Base-by-base conservation (phyloP, 2,797 vertebrate species). In the Mormyrus hasselquistii region DNA sequence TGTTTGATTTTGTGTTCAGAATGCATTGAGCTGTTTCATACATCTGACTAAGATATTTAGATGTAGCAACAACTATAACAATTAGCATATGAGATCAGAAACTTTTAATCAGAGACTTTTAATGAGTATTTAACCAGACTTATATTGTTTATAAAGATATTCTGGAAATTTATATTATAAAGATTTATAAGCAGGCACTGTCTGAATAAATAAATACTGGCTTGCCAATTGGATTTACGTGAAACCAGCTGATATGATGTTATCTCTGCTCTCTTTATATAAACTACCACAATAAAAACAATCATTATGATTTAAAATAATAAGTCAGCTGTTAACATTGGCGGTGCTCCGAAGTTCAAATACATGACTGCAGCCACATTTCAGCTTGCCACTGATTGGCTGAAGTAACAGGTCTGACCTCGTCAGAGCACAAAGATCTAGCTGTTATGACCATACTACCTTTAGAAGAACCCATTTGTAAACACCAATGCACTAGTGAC, bases 41-140 rank as follows among this genome's bases (percentile, higher is more conserved):
- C 44, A 85, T 82, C 84, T 41, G 86, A 55, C 44, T 65, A 50
- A 65, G 53, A 88, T n/a, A 85, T 53, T n/a, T 90, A 91, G 55
- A 90, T 90, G 55, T 90, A 91, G 41, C 49, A 91, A 92, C 91
- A 47, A 10, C 91, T 91, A 90, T 92, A 29, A 92, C 92, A 92
- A 89, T 89, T 90, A 90, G 89, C 89, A 87, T 88, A 91, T 92
- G 90, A 91, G 85, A 92, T 90, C 89, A 87, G 90, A 90, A 91
- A 89, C 29, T 34, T 34, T 34, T 34, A 34, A 89, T 92, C 90
- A 91, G 49, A 90, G 92, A 93, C 92, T 92, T 94, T 93, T 92
- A 93, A 90, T 90, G 92, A 93, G 93, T 94, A 93, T 94, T 93
- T 93, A 92, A 91, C 93, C 91, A 94, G 92, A 93, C 90, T 92